A percentile compares a stretch with the other conserved stretches of the same genome.
Conservation (phyloP, 2,888 invertebrate genomes). For the Phalera bucephala region DNA sequence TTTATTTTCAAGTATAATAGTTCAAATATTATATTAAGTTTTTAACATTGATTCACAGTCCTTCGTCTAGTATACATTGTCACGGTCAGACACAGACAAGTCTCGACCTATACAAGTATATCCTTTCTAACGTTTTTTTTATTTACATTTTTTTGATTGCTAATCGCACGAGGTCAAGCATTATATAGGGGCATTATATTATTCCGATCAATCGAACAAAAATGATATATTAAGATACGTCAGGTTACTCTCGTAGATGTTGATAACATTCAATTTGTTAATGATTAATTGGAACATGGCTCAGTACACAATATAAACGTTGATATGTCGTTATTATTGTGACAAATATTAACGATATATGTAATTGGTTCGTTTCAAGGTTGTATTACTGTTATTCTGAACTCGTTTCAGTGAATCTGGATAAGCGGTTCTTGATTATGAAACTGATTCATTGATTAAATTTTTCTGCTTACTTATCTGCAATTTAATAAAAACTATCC, state of each 20-base stretch:
- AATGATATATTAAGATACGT: slow-evolving; percentile 52
- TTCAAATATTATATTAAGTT: too few relatives aligned
- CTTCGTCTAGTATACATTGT: too few relatives aligned
- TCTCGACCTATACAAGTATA: too few relatives aligned
- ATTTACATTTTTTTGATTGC: too few relatives aligned
- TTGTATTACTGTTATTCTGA: slow-evolving; percentile 3
- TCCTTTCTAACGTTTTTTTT: too few relatives aligned
- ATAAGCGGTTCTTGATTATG: too few relatives aligned
- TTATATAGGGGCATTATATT: slow-evolving; percentile 42
- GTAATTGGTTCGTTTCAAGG: slow-evolving; percentile 23
- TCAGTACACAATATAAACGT: slow-evolving; percentile 28
- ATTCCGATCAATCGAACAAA: slow-evolving; percentile 51
- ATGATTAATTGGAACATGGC: slow-evolving; percentile 46
- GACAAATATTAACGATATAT: slow-evolving; percentile 33
- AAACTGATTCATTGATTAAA: too few relatives aligned
- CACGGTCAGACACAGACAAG: too few relatives aligned
- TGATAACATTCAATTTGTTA: slow-evolving; percentile 48
- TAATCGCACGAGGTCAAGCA: slow-evolving; percentile 29
- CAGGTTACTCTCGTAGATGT: slow-evolving; percentile 32
- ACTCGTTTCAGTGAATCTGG: slow-evolving; percentile 1
- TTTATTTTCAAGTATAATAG: too few relatives aligned
- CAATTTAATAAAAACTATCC: too few relatives aligned
- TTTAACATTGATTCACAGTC: too few relatives aligned
- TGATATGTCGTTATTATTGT: slow-evolving; percentile 33
- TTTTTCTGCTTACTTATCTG: too few relatives aligned